Evolutionary conservation across 2,797 vertebrate genomes (phyloP).

Genomic region (Austrolebias charrua): DNA sequence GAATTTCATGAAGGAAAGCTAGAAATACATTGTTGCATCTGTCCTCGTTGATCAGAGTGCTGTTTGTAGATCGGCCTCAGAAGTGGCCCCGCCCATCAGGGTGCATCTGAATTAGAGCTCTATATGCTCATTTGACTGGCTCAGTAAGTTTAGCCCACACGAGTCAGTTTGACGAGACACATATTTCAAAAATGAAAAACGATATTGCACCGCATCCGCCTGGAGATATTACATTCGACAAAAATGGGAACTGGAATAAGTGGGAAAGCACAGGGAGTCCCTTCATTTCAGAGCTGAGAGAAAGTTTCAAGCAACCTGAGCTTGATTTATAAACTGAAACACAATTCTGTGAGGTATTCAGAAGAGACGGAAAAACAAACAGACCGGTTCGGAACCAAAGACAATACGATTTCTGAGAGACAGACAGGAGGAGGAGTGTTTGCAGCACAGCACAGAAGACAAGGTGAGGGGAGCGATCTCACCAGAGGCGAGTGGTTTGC

Average conservation of each 20-base stretch:
- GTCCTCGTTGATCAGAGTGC: too few species aligned
- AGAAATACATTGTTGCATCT: too few species aligned
- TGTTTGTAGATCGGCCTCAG: background rate
- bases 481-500: constrained; percentile 48
- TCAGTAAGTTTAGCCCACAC: background rate
- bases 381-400: constrained; percentile 33
- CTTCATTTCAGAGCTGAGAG: constrained; percentile 10
- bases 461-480: constrained; percentile 45
- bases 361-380: constrained; percentile 42
- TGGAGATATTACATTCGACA: background rate
- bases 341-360: constrained; percentile 28
- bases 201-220: background rate
- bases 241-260: background rate
- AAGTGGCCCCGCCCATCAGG: background rate
- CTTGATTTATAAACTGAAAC: constrained; percentile 21
- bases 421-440: constrained; percentile 26
- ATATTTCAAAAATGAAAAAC: background rate
- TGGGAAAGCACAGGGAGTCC: background rate
- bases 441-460: constrained; percentile 42
- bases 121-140: background rate
- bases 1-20: too few species aligned
- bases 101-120: background rate
- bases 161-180: background rate
- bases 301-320: constrained; percentile 9
- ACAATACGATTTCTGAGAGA: constrained; percentile 48